Evolutionary conservation across 1,140 invertebrate species (phyloP), one percentile per base, ranked within the genome.

Genomic region (Chironomus striatipennis): DNA sequence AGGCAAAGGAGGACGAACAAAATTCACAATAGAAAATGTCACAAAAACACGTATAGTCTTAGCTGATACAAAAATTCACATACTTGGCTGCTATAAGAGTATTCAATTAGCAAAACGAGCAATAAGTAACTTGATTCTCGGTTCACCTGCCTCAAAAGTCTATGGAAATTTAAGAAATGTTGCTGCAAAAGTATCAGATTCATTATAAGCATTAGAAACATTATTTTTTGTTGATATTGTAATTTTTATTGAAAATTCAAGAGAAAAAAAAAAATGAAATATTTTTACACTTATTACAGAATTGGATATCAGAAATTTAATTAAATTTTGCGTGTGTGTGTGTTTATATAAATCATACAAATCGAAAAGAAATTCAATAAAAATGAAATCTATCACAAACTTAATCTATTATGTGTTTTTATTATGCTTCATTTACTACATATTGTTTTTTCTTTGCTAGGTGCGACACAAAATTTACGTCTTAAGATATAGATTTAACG

Each of bases 11-110:
- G 98, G 98, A 20, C 89, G 94, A 76, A 99, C 96, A 4, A 99
- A 98, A 81, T 98, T 95, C 79, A 98, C 97, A 2, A 99, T 99
- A 80, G 98, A 99, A 86, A 99, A 99, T 85, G 95, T 94, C 0
- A 99, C 98, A 9, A 99, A 98, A 85, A 99, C 97, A 0, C 90
- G 98, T 83, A 98, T 99, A 79, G 95, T 99, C 20, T 83, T 99
- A 74, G 97, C 97, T 65, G 97, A 99, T 80, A 90, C 88, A 76
- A 98, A 98, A 88, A 93, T 99, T 77, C 97, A 99, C 82, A 95
- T 99, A 75, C 85, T 99, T 67, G 98, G 98, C 57, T 97, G 97
- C 76, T 99, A 91, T 84, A 94, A 99, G 84, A 99, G 99, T 83
- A 98, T 99, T 76, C 92, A 96, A 78, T 81, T 98, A 74, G 98